phyloP scores from a whole-genome alignment of 2,888 invertebrate genomes.

The Nemoura dubitans region DNA sequence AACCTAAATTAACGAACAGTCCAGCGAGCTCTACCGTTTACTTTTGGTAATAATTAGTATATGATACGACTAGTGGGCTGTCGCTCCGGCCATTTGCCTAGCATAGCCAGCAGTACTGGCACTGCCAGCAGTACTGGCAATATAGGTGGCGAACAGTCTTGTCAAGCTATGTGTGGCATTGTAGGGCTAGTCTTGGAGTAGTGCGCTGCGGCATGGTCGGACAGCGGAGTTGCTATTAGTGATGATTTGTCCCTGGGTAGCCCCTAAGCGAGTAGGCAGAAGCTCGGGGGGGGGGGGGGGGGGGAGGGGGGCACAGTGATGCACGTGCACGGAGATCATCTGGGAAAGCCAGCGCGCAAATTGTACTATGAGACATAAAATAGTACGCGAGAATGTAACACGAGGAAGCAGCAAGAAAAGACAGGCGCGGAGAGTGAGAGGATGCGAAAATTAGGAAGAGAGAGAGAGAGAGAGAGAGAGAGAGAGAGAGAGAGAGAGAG shows the following conservation, averaged over 20 bases:
- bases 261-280: neutral
- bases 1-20: neutral
- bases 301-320: no score
- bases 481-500: neutral
- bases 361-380: constrained; percentile 16
- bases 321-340: neutral
- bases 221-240: neutral
- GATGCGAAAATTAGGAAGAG: neutral
- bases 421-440: constrained; percentile 10
- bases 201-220: neutral
- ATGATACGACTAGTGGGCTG: neutral
- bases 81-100: neutral
- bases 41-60: neutral
- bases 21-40: neutral
- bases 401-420: neutral
- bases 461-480: constrained; percentile 22
- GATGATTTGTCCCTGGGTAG: constrained; percentile 1
- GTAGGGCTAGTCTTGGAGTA: no score
- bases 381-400: neutral
- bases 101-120: neutral
- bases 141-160: no score
- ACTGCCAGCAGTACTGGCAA: no score
- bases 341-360: neutral
- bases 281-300: no score
- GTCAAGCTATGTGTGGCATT: no score